phyloP scores from a whole-genome alignment of 2,797 vertebrate species.

The Synaphobranchus kaupii region DNA sequence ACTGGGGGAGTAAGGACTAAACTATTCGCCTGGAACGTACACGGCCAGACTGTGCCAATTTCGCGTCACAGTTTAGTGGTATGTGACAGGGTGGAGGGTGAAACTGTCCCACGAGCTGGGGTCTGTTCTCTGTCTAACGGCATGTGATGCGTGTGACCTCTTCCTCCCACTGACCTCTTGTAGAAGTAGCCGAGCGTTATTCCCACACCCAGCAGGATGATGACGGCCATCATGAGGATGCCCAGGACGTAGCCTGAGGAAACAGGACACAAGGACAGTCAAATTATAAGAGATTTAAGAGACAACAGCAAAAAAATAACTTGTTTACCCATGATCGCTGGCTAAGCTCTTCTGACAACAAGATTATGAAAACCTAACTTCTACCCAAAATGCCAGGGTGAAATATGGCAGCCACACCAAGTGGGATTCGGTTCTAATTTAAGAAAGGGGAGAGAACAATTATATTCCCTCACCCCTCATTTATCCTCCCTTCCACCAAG shows the following conservation, averaged over 20 bases:
- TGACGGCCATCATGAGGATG: conserved; percentile 73
- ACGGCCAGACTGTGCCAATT: not conserved
- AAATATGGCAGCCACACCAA: too few relatives aligned
- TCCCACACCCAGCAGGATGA: conserved; percentile 74
- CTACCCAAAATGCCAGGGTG: not conserved
- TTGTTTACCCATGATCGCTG: not conserved
- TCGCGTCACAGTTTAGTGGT: not conserved
- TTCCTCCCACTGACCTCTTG: conserved; percentile 70
- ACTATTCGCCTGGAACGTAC: not conserved
- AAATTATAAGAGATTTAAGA: not conserved
- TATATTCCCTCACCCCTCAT: too few relatives aligned
- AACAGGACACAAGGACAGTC: not conserved
- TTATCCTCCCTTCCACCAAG: too few relatives aligned
- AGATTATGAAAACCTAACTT: not conserved
- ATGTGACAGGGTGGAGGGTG: not conserved
- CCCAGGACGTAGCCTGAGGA: conserved; percentile 70
- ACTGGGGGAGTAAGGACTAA: too few relatives aligned
- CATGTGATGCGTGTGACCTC: not conserved
- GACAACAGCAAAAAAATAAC: not conserved
- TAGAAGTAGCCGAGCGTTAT: conserved; percentile 78
- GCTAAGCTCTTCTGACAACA: not conserved
- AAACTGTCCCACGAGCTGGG: not conserved
- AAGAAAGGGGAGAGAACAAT: too few relatives aligned
- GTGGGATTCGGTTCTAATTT: too few relatives aligned
- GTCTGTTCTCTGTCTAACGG: not conserved